Evolutionary conservation across 2,797 vertebrate species (phyloP).

Genomic region (Parauchenoglanis punctatus): DNA sequence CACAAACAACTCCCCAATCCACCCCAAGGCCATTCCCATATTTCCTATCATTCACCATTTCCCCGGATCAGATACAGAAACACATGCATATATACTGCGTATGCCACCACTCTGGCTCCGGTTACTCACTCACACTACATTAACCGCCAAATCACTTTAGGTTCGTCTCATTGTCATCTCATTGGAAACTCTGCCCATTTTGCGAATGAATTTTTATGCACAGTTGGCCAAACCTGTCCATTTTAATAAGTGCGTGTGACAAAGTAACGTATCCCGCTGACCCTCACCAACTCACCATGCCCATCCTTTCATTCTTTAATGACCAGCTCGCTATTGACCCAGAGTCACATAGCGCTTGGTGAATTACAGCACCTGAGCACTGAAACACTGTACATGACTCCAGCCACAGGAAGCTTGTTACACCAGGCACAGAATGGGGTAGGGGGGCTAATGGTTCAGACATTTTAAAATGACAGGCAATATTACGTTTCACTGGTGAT

Average conservation of each 20-base stretch:
- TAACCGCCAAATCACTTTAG: slow-evolving; percentile 40
- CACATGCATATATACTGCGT: not conserved
- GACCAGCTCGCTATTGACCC: slow-evolving; percentile 73
- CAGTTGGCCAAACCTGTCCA: slow-evolving; percentile 15
- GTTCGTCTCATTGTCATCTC: slow-evolving; percentile 39
- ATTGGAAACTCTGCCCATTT: slow-evolving; percentile 26
- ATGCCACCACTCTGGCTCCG: not conserved
- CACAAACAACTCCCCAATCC: not conserved
- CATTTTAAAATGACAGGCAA: slow-evolving; percentile 70
- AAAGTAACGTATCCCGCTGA: slow-evolving; percentile 64
- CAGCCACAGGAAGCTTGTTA: slow-evolving; percentile 69
- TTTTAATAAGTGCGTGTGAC: slow-evolving; percentile 68
- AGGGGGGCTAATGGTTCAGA: slow-evolving; percentile 70
- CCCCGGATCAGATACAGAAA: slow-evolving; percentile 19
- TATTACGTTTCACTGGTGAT: slow-evolving; percentile 61
- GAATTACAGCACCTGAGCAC: slow-evolving; percentile 73
- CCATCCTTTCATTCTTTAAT: slow-evolving; percentile 70
- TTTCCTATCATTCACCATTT: slow-evolving; percentile 27
- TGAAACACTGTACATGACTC: slow-evolving; percentile 66
- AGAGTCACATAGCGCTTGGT: slow-evolving; percentile 63
- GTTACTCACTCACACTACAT: slow-evolving; percentile 39
- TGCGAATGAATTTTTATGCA: slow-evolving; percentile 58
- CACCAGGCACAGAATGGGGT: slow-evolving; percentile 53
- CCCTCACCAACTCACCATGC: slow-evolving; percentile 65
- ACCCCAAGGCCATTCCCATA: slow-evolving; percentile 2